Evolutionary conservation across 2,113 vertebrate species (phyloP).

Genomic region (Neogobius melanostomus): DNA sequence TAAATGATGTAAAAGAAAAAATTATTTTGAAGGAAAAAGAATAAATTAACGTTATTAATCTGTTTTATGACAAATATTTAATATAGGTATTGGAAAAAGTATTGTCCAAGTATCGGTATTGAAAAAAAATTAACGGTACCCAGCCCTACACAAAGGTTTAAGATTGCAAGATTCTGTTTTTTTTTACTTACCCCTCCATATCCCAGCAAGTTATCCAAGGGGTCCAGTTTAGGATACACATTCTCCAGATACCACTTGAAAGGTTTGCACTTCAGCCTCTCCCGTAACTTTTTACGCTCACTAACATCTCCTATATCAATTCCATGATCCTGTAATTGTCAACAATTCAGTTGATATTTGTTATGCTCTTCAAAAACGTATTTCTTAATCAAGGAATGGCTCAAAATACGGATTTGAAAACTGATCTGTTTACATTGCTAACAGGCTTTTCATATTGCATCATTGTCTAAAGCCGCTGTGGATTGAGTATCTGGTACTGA

Average conservation of each 20-base stretch:
- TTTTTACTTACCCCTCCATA: conserved; percentile 67
- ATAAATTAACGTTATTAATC: too few species aligned
- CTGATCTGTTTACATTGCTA: neutral
- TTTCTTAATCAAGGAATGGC: too few species aligned
- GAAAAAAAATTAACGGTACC: too few species aligned
- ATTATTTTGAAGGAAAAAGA: too few species aligned
- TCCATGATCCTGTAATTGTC: conserved; percentile 82
- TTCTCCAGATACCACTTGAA: conserved; percentile 97
- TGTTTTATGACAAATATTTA: too few species aligned
- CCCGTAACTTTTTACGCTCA: conserved; percentile 84
- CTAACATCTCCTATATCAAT: conserved; percentile 91
- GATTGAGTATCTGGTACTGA: neutral
- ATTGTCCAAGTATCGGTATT: too few species aligned
- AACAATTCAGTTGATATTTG: too few species aligned
- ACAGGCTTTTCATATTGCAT: neutral
- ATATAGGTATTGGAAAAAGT: too few species aligned
- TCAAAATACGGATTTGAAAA: neutral
- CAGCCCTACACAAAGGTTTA: too few species aligned
- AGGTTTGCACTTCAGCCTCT: conserved; percentile 88
- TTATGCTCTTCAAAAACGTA: too few species aligned
- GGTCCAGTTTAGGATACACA: conserved; percentile 84
- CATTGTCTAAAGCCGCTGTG: neutral
- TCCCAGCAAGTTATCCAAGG: conserved; percentile 36
- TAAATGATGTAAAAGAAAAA: too few species aligned
- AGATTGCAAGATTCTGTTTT: too few species aligned